phyloP scores from a whole-genome alignment of 2,888 invertebrate species.

The Lasioglossum oenotherae region DNA sequence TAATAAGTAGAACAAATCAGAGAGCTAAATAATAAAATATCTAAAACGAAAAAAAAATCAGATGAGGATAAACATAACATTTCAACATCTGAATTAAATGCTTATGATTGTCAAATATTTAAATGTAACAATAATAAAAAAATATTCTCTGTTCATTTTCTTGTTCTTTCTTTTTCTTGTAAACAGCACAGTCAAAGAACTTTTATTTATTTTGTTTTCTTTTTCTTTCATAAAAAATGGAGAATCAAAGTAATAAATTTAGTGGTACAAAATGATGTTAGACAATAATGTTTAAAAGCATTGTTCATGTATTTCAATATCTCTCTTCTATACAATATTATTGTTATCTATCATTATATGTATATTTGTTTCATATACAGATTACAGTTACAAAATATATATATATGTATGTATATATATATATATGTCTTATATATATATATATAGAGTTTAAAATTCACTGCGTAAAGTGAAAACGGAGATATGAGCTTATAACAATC shows the following conservation, averaged over 20 bases:
- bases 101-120: slow-evolving; percentile 42
- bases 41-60: slow-evolving; percentile 56
- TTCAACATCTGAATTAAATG: slow-evolving; percentile 40
- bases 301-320: slow-evolving; percentile 84
- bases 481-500: slow-evolving; percentile 73
- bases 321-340: slow-evolving; percentile 84
- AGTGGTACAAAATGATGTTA: slow-evolving; percentile 83
- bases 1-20: slow-evolving; percentile 59
- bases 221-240: slow-evolving; percentile 62
- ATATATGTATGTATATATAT: slow-evolving; percentile 71
- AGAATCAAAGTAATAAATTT: slow-evolving; percentile 78
- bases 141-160: slow-evolving; percentile 24
- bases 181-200: slow-evolving; percentile 57
- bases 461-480: slow-evolving; percentile 73
- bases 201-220: slow-evolving; percentile 3
- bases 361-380: slow-evolving; percentile 83
- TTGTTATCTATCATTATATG: slow-evolving; percentile 82
- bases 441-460: slow-evolving; percentile 76
- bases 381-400: slow-evolving; percentile 84
- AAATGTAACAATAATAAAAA: slow-evolving; percentile 41
- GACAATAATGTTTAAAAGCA: slow-evolving; percentile 84
- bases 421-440: slow-evolving; percentile 48
- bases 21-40: slow-evolving; percentile 58
- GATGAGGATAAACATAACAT: slow-evolving; percentile 58
- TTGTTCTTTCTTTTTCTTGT: slow-evolving; percentile 14